Evolutionary conservation across 2,888 invertebrate species (phyloP), one percentile per base, ranked within the genome.

Genomic region (Hermaeophaga mercurialis): DNA sequence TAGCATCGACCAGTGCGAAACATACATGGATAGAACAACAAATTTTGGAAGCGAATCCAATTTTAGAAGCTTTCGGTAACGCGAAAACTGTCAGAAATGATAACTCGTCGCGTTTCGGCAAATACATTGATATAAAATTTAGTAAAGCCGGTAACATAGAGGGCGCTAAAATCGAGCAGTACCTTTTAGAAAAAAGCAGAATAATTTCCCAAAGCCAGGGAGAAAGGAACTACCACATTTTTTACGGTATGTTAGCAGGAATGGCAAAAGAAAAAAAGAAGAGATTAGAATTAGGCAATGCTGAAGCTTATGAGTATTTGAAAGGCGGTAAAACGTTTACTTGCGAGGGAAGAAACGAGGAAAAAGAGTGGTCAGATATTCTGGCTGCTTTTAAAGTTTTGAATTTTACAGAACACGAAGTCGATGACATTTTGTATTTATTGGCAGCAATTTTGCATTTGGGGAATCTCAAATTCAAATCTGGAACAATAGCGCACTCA

Each of bases 21-120:
- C 96, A 96, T 77, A 94, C 94, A 0, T 96, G 96, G 96, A 94
- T 96, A 58, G 96, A 96, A 76, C 95, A 97, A 72, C 96, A 97
- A 78, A 96, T 97, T 57, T 85, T 97, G 63, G 96, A 96, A 79
- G 92, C 96, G 0, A 97, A 97, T 82, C 96, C 96, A 0, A 93
- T 97, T 66, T 81, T 97, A 72, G 96, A 97, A 84, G 96, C 96
- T 1, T 97, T 97, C 73, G 96, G 96, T 52, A 97, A 97, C 79
- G 96, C 96, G 0, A 96, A 95, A 80, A 97, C 96, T 0, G 89
- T 95, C 8, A 84, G 92, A 49, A 97, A 97, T 74, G 96, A 97
- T 75, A 97, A 97, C 77, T 96, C 96, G 0, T 96, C 96, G 12
- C 83, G 97, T 62, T 97, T 97, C 72, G 96, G 96, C 49, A 96